A percentile compares a stretch with the other conserved stretches of the same genome.
These are phyloP conservation scores for Narcine bancroftii DNA, from an alignment of 2,113 vertebrate genomes.

Conservation along the genomic window DNA sequence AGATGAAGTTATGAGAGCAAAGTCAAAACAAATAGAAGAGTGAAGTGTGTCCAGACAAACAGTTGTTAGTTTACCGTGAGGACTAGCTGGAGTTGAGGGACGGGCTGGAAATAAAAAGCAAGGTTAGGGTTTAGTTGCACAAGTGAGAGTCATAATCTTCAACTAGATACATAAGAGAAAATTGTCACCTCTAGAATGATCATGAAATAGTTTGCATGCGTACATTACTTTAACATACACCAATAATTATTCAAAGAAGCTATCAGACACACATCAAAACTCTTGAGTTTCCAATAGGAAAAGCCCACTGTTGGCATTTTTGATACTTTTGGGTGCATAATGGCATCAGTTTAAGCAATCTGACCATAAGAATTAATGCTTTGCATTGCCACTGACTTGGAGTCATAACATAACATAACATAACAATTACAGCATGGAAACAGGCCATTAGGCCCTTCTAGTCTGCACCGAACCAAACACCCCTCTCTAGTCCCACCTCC, in stretches of 20 bases:
- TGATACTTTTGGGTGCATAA: neutral
- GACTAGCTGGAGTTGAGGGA: constrained; percentile 76
- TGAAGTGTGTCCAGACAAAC: constrained; percentile 50
- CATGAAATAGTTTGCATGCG: neutral
- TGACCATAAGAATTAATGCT: neutral
- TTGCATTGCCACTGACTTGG: neutral
- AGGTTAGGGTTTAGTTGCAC: constrained; percentile 66
- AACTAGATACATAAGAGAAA: neutral
- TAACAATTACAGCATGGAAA: too few species aligned
- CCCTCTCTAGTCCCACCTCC: too few species aligned
- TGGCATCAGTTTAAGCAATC: neutral
- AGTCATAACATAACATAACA: too few species aligned
- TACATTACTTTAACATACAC: neutral
- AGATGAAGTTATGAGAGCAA: neutral
- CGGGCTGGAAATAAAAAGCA: constrained; percentile 78
- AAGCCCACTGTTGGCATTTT: neutral
- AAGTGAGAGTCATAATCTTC: constrained; percentile 38
- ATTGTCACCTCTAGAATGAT: neutral
- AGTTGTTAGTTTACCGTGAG: constrained; percentile 81
- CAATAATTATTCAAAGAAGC: neutral
- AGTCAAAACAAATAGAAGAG: constrained; percentile 31
- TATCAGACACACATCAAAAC: neutral
- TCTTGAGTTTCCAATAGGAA: neutral
- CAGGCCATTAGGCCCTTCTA: too few species aligned
- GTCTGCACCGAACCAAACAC: too few species aligned